These are phyloP conservation scores for Uria aalge DNA, from an alignment of 2,113 vertebrate species.

Conservation along the genomic window DNA sequence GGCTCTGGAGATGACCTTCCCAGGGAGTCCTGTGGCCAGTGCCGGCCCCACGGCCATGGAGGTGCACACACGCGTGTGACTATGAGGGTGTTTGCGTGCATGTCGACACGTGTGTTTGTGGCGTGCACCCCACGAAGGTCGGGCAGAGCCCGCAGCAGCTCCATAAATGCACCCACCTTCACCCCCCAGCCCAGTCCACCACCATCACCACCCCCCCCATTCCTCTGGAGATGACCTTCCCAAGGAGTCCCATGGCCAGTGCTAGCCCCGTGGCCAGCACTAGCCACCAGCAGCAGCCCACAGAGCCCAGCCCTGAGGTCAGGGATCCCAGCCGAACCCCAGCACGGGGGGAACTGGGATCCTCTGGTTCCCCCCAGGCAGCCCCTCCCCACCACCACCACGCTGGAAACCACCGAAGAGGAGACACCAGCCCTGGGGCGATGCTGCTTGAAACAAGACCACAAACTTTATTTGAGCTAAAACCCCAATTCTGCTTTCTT, in stretches of 20 bases:
- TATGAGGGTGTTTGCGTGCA: accelerated
- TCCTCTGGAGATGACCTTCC: no score
- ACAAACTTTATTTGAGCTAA: constrained; percentile 74
- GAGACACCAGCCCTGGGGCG: background rate
- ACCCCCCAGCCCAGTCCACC: background rate
- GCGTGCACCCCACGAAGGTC: accelerated
- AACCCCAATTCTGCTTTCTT: constrained; percentile 35
- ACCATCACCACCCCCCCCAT: background rate
- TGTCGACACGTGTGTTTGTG: background rate
- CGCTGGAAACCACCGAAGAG: background rate
- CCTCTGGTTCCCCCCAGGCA: background rate
- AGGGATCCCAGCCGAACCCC: background rate
- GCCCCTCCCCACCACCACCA: background rate
- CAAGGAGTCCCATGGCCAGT: background rate
- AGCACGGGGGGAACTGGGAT: accelerated
- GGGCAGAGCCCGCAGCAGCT: background rate
- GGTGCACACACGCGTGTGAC: background rate
- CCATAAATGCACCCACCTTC: accelerated
- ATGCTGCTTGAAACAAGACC: constrained; percentile 40
- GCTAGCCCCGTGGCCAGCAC: background rate
- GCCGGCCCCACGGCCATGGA: background rate
- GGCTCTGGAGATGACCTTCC: background rate
- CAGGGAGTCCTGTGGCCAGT: background rate
- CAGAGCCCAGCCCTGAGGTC: background rate
- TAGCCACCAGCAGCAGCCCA: background rate